Evolutionary conservation across 2,797 vertebrate genomes (phyloP), one percentile per base, ranked within the genome.

Genomic region (Rhinophrynus dorsalis): DNA sequence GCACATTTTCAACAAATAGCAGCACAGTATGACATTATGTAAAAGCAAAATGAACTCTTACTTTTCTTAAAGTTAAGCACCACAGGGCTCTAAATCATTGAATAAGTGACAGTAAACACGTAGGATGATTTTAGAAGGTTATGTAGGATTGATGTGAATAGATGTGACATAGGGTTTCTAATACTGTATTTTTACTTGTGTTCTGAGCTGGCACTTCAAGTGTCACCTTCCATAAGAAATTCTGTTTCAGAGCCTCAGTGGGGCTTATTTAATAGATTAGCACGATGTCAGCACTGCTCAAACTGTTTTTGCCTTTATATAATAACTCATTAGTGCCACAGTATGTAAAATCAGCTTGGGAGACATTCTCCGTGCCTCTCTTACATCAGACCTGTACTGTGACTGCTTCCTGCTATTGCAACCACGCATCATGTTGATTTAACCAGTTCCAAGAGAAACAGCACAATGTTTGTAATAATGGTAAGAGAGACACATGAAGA

Each of bases 111-210:
- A 65, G 52, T 59, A 48, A 56, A 51, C 17, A 23, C 51, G 60
- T 58, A 48, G 61, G 54, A 44, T 58, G 33, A 44, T 58, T 73
- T 66, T n/a, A 42, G 59, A 38, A 44, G 33, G 51, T 38, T 35
- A 66, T 70, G 44, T 42, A 61, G 58, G 54, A 42, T 45, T 32
- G 67, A 56, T 55, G 37, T 62, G 48, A 70, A 62, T 44, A 55
- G 67, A 42, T 26, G 37, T 40, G 63, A 55, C 54, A 47, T 42
- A 51, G 45, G 23, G 20, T 26, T 35, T 63, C 29, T 23, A 40
- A 35, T 47, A 56, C 32, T n/a, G n/a, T n/a, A n/a, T n/a, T 27
- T 45, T 38, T 45, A 37, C 47, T 33, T 52, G 24, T 52, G 20
- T 27, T 29, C 32, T 37, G n/a, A 40, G 29, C 38, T 45, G n/a